Conservation (phyloP, 1,140 invertebrate species). For the Monochamus saltuarius region DNA sequence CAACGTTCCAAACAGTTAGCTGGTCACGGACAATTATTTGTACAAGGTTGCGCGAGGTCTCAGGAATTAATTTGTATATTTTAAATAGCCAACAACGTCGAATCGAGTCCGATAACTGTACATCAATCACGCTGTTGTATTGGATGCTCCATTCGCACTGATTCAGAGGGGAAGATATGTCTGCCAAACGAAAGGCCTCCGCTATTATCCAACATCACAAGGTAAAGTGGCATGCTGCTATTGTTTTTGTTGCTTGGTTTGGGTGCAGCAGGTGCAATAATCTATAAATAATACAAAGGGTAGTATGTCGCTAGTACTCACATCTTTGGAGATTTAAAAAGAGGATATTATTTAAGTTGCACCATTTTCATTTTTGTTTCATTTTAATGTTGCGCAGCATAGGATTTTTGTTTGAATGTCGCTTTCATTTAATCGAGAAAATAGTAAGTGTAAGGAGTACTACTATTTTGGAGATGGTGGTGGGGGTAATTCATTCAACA, state of each 20-base stretch:
- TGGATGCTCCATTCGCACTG: not conserved
- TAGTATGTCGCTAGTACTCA: not conserved
- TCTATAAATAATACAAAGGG: too few relatives aligned
- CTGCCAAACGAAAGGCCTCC: constrained; percentile 61
- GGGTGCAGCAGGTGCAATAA: too few relatives aligned
- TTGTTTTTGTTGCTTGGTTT: constrained; percentile 2
- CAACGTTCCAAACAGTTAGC: constrained; percentile 47
- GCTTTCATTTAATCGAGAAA: too few relatives aligned
- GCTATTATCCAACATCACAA: constrained; percentile 63
- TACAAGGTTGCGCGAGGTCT: constrained; percentile 9
- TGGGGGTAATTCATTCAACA: too few relatives aligned
- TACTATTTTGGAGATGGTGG: too few relatives aligned
- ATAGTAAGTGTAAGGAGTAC: too few relatives aligned
- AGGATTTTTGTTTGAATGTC: too few relatives aligned
- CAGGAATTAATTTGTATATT: constrained; percentile 4
- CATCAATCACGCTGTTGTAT: too few relatives aligned
- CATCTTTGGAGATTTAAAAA: not conserved
- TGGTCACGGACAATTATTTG: constrained; percentile 40
- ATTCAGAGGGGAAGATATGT: constrained; percentile 46
- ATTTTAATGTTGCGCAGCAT: too few relatives aligned
- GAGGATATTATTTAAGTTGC: not conserved
- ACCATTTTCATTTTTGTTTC: too few relatives aligned
- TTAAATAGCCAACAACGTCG: not conserved
- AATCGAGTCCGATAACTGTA: too few relatives aligned
- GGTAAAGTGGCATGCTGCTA: constrained; percentile 49